Evolutionary conservation across 1,140 invertebrate genomes (phyloP), one percentile per base, ranked within the genome.

Genomic region (Leptestheria dahalacensis): DNA sequence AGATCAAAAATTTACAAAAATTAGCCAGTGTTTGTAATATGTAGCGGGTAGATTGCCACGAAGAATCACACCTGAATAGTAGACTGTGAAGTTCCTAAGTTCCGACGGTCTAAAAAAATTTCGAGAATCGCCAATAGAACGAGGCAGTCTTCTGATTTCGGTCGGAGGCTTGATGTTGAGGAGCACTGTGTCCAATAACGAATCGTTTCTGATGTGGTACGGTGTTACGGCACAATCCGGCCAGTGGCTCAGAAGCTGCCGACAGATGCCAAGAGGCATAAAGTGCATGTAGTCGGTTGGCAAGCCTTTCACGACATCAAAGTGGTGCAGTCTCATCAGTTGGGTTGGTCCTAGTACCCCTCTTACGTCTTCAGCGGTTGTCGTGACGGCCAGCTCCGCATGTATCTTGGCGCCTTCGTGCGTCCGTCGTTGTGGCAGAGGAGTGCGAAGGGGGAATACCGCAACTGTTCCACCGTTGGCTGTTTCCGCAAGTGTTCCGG

Each of bases 21-120:
- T 18, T 33, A 57, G 29, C 26, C 55, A 57, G 20, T 58, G 57
- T 23, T 58, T n/a, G 26, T 58, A 58, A 48, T 58, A 48, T n/a
- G 18, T 10, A n/a, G 10, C 20, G 18, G 41, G 33, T 9, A 58
- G 48, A 9, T 25, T 47, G 48, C 26, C 28, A 10, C 11, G 20
- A 21, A 58, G 41, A 12, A 47, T 47, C 33, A 58, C 20, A 18
- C 41, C 41, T 23, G 57, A 58, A 26, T 58, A 58, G 26, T 24
- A 58, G 25, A 58, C 18, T 9, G 41, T 11, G 24, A 58, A 58
- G 10, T 48, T 58, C 15, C 57, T 11, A 20, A 48, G 48, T 47
- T 58, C 57, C 25, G 33, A 47, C 15, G 57, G 41, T 58, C 48
- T 58, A 23, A 33, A 58, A 48, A 46, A 33, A 18, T 15, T 21